A percentile compares a stretch with the other conserved stretches of the same genome.
Evolutionary conservation across 2,113 vertebrate species (phyloP).

Genomic region (Micromys minutus): DNA sequence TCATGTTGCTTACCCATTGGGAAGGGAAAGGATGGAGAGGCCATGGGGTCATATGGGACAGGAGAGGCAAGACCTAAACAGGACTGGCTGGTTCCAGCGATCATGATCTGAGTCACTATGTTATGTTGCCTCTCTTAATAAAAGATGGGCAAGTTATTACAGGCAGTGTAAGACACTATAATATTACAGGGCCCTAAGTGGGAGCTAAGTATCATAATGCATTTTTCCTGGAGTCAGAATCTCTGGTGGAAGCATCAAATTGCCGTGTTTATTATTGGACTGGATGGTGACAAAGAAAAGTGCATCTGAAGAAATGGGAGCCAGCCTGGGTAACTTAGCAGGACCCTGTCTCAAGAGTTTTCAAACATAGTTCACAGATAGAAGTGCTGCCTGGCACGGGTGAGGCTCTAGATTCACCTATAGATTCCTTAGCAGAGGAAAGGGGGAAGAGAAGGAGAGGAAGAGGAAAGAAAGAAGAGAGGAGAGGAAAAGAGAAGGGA

Average conservation of each 20-base stretch:
- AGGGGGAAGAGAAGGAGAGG: not conserved
- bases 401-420: not conserved
- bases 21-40: not conserved
- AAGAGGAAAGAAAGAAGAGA: not conserved
- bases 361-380: not conserved
- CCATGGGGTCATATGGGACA: not conserved
- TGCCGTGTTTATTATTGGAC: not conserved
- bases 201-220: not conserved
- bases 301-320: not conserved
- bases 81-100: not conserved
- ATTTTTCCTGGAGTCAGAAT: not conserved
- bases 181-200: not conserved
- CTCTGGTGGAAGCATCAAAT: not conserved
- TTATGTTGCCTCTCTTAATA: not conserved
- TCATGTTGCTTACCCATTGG: not conserved
- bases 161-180: not conserved
- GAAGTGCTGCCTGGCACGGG: not conserved
- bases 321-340: not conserved
- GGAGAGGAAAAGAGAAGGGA: no score
- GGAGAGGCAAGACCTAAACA: not conserved
- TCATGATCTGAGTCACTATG: not conserved
- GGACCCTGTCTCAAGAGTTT: not conserved
- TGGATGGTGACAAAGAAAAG: not conserved
- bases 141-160: not conserved
- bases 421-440: not conserved